Conservation (phyloP, 2,888 invertebrate genomes). For the Mythimna loreyi region DNA sequence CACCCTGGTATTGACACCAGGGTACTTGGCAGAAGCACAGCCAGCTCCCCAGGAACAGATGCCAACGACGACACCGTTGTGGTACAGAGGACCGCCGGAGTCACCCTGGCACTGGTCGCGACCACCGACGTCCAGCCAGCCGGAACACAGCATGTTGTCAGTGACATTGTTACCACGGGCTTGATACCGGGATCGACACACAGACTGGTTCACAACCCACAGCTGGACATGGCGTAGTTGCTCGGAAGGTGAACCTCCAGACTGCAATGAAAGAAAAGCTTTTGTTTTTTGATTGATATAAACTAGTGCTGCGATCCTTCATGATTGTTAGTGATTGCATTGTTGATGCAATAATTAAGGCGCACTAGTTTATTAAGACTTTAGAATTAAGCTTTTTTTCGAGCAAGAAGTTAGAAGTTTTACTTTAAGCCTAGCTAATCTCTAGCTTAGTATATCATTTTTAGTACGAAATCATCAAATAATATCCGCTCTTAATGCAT, state of each 20-base stretch:
- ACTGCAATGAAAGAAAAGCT: conserved; percentile 51
- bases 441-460: no score
- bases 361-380: no score
- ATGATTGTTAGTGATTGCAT: no score
- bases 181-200: conserved; percentile 67
- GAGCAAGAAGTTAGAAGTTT: neutral
- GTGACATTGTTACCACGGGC: conserved; percentile 51
- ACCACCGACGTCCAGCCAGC: conserved; percentile 71
- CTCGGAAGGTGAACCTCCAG: conserved; percentile 61
- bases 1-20: conserved; percentile 72
- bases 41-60: conserved; percentile 69
- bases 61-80: conserved; percentile 69
- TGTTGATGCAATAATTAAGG: no score
- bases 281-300: no score
- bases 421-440: no score
- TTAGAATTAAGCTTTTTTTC: no score
- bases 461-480: no score
- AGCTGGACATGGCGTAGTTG: conserved; percentile 71
- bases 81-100: conserved; percentile 72
- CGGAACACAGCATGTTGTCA: conserved; percentile 74
- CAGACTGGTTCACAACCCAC: conserved; percentile 69
- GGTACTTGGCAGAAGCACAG: conserved; percentile 65
- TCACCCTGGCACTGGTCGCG: conserved; percentile 73
- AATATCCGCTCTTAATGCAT: no score
- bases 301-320: no score